Base-by-base conservation (phyloP, 1,140 invertebrate species). In the Calycopis cecrops region DNA sequence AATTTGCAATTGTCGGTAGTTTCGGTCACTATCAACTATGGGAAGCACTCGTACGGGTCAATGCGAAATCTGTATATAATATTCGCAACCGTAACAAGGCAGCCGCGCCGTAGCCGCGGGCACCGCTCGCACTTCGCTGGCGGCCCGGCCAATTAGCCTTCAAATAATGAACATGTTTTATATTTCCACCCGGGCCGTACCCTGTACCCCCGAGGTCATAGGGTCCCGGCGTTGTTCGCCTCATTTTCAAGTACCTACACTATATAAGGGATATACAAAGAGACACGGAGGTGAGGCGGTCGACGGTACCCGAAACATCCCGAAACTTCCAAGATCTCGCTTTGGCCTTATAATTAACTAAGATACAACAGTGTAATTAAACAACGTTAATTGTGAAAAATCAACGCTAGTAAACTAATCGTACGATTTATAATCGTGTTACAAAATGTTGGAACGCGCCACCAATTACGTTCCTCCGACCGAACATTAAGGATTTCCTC, bases 161-260 rank as follows among this genome's bases (percentile, higher is more conserved):
- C 82, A 85, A 85, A 88, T 88, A 88, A 88, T 87, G 85, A 88
- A 88, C 85, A 86, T 87, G 84, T 85, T 87, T 88, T 86, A 85
- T 88, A 87, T 85, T 86, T 85, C 69, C 78, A 82, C 69, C 62
- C 63, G 76, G 76, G 72, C 83, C 71, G 74, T 75, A 77, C 79
- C 69, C 65, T 77, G 77, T 74, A 76, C 77, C 79, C 78, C 70
- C 71, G 83, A 83, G 80, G 82, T 81, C 80, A 76, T 72, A 74
- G 66, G 64, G 69, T 66, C 73, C 40, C 16, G 16, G 71, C 66
- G 57, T 57, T 59, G 63, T 59, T 66, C 66, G 65, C 73, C 66
- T 64, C 53, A 77, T 69, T 65, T 68, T 75, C 66, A 59, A 77
- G 73, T 67, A 72, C 60, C n/a, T n/a, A n/a, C n/a, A n/a, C n/a